Evolutionary conservation across 2,113 vertebrate genomes (phyloP).

Genomic region (Pteronura brasiliensis): DNA sequence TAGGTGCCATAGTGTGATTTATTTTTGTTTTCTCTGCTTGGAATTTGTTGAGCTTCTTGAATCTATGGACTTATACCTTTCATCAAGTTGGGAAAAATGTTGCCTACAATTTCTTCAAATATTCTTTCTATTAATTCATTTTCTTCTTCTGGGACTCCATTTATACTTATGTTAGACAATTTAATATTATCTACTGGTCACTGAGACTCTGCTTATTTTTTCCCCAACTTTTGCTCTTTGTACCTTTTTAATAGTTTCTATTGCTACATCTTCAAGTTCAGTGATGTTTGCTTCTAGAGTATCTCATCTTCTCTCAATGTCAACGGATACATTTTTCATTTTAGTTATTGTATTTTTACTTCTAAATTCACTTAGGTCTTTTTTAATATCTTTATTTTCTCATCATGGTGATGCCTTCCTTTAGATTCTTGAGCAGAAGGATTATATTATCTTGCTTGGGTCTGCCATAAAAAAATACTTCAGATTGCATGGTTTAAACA

Average conservation of each 20-base stretch:
- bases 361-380: background rate
- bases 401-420: background rate
- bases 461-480: background rate
- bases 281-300: background rate
- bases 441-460: background rate
- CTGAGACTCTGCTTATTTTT: background rate
- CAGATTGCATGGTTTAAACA: background rate
- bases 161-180: background rate
- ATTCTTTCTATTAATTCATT: background rate
- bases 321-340: background rate
- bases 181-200: background rate
- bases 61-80: background rate
- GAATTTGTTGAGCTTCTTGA: background rate
- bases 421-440: background rate
- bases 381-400: background rate
- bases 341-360: background rate
- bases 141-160: background rate
- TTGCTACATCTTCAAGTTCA: background rate
- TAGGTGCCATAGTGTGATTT: background rate
- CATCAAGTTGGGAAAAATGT: background rate
- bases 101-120: background rate
- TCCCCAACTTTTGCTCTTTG: background rate
- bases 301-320: background rate
- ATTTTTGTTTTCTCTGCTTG: background rate
- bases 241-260: background rate